Evolutionary conservation across 2,888 invertebrate species (phyloP).

Genomic region (Phalangium opilio): DNA sequence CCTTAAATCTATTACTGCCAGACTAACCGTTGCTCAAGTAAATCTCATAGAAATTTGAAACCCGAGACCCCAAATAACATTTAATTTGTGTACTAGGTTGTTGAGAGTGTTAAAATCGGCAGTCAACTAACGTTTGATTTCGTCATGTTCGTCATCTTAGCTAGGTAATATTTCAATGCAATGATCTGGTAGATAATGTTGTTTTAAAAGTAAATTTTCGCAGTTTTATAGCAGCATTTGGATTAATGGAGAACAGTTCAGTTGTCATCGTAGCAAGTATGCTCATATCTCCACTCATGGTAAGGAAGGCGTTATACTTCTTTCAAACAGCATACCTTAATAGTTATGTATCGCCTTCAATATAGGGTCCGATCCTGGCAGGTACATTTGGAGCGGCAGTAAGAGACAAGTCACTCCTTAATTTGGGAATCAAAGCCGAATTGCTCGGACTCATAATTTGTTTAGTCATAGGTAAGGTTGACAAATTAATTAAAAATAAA

Average conservation of each 20-base stretch:
- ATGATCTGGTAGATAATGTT: too few relatives aligned
- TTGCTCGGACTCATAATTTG: constrained; percentile 49
- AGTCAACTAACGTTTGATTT: constrained; percentile 61
- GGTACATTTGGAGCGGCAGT: constrained; percentile 58
- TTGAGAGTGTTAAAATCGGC: constrained; percentile 48
- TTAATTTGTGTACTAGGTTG: constrained; percentile 38
- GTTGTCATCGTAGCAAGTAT: constrained; percentile 60
- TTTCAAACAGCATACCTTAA: too few relatives aligned
- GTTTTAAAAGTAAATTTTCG: too few relatives aligned
- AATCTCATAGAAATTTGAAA: too few relatives aligned
- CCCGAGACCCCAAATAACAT: too few relatives aligned
- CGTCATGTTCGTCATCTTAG: constrained; percentile 49
- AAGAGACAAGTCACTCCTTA: constrained; percentile 44
- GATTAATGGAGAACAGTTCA: constrained; percentile 55
- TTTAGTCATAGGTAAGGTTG: constrained; percentile 35
- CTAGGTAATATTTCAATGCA: too few relatives aligned
- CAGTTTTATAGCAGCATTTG: constrained; percentile 57
- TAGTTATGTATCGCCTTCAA: constrained; percentile 3
- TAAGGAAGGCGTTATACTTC: constrained; percentile 26
- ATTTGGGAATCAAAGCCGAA: constrained; percentile 49
- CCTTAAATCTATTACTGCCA: constrained; percentile 46
- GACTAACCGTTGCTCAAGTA: constrained; percentile 49
- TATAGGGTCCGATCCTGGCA: constrained; percentile 62
- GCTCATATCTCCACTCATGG: constrained; percentile 66
- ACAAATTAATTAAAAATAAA: too few relatives aligned